Percentiles rank a stretch among this genome's conserved stretches.
These are phyloP conservation scores for Melanocharis versteri DNA, from an alignment of 2,113 vertebrate species.

Conservation along the genomic window DNA sequence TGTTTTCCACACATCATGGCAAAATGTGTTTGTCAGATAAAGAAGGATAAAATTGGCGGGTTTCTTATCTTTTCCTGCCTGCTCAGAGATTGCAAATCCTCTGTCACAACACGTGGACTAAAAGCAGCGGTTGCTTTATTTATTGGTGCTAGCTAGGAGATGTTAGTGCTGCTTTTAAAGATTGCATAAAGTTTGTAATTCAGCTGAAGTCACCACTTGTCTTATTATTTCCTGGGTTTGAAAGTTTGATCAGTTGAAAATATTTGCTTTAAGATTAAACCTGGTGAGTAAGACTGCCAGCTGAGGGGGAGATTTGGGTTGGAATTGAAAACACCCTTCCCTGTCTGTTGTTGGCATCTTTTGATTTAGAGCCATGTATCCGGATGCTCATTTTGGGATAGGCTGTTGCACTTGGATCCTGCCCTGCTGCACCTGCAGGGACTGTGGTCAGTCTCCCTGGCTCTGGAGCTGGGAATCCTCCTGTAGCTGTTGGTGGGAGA, in stretches of 20 bases:
- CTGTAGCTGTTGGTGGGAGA: background rate
- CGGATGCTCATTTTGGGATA: background rate
- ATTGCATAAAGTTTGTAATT: background rate
- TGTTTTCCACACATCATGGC: background rate
- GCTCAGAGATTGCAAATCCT: background rate
- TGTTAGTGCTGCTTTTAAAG: background rate
- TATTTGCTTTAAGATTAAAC: background rate
- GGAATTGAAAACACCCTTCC: background rate
- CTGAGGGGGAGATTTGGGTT: background rate
- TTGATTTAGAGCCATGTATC: background rate
- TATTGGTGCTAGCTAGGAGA: background rate
- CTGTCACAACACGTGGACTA: background rate
- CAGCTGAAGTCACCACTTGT: background rate
- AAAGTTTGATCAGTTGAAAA: background rate
- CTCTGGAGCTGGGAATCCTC: background rate
- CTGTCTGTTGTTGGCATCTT: background rate
- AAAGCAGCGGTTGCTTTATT: background rate
- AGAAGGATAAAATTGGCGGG: background rate
- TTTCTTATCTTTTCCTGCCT: background rate
- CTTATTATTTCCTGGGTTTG: background rate
- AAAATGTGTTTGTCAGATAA: background rate
- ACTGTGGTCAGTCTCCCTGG: rapidly evolving
- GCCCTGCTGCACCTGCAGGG: background rate
- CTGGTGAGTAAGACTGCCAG: background rate
- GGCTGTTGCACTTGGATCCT: background rate